Base-by-base conservation (phyloP, 2,888 invertebrate genomes). In the Onchidella celtica region DNA sequence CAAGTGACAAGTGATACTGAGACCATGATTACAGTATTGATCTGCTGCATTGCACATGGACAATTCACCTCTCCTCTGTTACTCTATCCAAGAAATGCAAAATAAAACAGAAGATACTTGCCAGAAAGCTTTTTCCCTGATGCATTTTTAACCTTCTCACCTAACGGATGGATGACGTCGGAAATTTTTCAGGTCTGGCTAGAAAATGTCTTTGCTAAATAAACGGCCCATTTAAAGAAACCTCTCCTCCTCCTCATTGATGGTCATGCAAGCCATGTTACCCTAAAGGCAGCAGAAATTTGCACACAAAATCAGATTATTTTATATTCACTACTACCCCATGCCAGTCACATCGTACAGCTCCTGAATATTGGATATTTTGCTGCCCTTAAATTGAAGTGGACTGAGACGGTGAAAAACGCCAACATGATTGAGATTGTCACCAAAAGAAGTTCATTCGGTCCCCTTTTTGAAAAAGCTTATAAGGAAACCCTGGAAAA, bases 381-480 rank as follows among this genome's bases (percentile, higher is more conserved):
- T 59, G n/a, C 27, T 3, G 34, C 57, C 6, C 29, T 74, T 32
- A 74, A 74, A 74, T 2, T 14, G 6, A 61, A 57, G n/a, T 74
- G 74, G 74, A 59, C n/a, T 9, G 21, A 29, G n/a, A 32, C 74
- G 3, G 74, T 74, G 14, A 57, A 34, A 34, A 61, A 17, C 29
- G 59, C 34, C n/a, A 74, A 74, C 21, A 34, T 34, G 24, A 55
- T 11, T 3, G 74, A 74, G n/a, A 74, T 74, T 6, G 34, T 74
- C n/a, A 74, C 74, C 27, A 74, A 74, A 32, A 57, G 59, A 24
- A 59, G n/a, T 21, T n/a, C n/a, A n/a, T 74, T 74, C n/a, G 74
- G 59, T 2, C 57, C 17, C 2, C 24, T 40, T 14, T 74, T 74
- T 32, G 59, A 74, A 32, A 27, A 17, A n/a, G 74, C 74, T 4